These are phyloP conservation scores for Drosophila mimica DNA, from an alignment of 2,888 invertebrate species.

Conservation along the genomic window DNA sequence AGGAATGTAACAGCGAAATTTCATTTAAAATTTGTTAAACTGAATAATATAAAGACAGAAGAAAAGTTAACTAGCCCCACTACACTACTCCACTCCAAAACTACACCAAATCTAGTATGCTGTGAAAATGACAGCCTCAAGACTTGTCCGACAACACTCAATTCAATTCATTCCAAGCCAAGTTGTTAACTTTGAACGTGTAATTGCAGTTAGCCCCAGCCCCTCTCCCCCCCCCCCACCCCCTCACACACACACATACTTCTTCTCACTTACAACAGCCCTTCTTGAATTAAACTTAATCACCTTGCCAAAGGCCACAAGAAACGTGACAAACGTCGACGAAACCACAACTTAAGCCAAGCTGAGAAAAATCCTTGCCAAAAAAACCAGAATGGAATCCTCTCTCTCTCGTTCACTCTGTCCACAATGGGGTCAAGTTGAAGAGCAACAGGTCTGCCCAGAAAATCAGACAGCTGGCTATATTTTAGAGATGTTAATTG, in stretches of 20 bases:
- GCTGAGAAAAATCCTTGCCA: conserved; percentile 54
- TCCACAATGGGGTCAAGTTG: conserved; percentile 66
- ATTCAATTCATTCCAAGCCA: conserved; percentile 33
- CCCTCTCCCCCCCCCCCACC: neutral
- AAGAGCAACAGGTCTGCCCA: conserved; percentile 38
- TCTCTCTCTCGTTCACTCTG: neutral
- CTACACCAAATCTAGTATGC: neutral
- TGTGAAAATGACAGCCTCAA: conserved; percentile 16
- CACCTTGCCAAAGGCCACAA: conserved; percentile 49
- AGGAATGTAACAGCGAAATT: neutral
- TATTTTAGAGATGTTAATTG: neutral
- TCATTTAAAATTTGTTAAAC: neutral
- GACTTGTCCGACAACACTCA: conserved; percentile 32
- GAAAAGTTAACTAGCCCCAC: conserved; percentile 1
- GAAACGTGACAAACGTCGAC: conserved; percentile 37
- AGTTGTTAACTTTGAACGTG: conserved; percentile 58
- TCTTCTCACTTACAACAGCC: neutral
- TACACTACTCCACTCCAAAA: neutral
- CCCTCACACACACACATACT: neutral
- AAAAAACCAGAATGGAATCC: conserved; percentile 20
- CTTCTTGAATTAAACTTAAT: conserved; percentile 40
- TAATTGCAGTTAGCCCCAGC: conserved; percentile 38
- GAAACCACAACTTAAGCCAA: neutral
- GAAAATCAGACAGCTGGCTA: neutral
- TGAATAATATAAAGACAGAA: neutral